A percentile compares a stretch with the other conserved stretches of the same genome.
These are phyloP conservation scores for Teleogryllus oceanicus DNA, from an alignment of 2,888 invertebrate species.

Conservation along the genomic window DNA sequence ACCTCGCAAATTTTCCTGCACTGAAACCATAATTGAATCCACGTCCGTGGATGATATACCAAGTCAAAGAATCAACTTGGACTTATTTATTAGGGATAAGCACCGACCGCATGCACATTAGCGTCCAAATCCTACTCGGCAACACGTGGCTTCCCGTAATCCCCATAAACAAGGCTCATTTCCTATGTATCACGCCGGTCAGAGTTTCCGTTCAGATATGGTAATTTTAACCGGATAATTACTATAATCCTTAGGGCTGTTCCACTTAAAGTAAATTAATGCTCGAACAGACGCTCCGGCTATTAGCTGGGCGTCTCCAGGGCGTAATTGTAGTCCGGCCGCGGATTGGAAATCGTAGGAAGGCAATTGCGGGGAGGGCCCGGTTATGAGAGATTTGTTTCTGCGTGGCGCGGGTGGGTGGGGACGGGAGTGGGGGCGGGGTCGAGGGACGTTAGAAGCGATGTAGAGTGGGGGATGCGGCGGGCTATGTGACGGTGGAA, in stretches of 20 bases:
- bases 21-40: neutral
- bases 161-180: neutral
- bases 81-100: neutral
- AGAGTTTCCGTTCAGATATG: neutral
- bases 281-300: neutral
- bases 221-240: conserved; percentile 4
- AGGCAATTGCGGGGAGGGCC: neutral
- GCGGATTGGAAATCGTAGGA: neutral
- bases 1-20: too few relatives aligned
- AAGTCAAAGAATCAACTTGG: neutral
- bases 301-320: neutral
- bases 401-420: neutral
- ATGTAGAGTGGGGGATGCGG: too few relatives aligned
- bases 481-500: too few relatives aligned
- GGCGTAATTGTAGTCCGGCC: neutral
- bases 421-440: too few relatives aligned
- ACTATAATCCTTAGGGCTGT: neutral
- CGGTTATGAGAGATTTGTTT: neutral
- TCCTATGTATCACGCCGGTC: neutral
- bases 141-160: neutral
- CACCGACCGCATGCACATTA: neutral
- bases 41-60: neutral
- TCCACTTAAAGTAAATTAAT: neutral
- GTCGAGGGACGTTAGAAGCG: too few relatives aligned
- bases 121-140: neutral